Evolutionary conservation across 2,888 invertebrate species (phyloP).

Genomic region (Zaprionus lineosus): DNA sequence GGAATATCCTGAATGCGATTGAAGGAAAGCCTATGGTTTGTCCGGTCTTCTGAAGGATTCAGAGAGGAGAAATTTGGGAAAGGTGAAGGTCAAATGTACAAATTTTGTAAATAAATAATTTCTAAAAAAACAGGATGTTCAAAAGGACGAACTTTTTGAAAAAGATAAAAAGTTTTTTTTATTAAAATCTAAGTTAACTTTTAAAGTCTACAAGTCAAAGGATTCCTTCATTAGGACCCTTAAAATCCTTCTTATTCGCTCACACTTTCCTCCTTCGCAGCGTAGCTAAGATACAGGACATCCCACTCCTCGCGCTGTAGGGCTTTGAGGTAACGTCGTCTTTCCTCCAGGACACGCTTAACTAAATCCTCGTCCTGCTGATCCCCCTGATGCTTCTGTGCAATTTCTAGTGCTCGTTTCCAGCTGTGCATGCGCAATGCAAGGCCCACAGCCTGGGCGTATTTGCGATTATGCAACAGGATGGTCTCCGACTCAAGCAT

Average conservation of each 20-base stretch:
- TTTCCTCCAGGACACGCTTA: conserved; percentile 74
- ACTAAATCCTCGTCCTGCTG: conserved; percentile 45
- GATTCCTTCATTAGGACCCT: too few relatives aligned
- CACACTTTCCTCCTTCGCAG: conserved; percentile 50
- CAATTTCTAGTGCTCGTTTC: conserved; percentile 81
- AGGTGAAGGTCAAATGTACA: too few relatives aligned
- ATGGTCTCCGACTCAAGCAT: conserved; percentile 82
- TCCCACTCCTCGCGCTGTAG: conserved; percentile 80
- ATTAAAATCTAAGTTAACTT: too few relatives aligned
- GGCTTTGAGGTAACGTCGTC: conserved; percentile 79
- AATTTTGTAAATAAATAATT: too few relatives aligned
- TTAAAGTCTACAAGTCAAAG: too few relatives aligned
- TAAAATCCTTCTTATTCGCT: too few relatives aligned
- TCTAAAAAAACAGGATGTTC: too few relatives aligned
- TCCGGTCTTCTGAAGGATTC: conserved; percentile 82
- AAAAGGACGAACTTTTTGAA: too few relatives aligned
- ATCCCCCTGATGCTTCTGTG: conserved; percentile 75
- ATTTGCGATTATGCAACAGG: conserved; percentile 81
- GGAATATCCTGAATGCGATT: conserved; percentile 90
- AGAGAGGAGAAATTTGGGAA: too few relatives aligned
- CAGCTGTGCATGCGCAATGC: conserved; percentile 82
- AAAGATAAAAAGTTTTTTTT: too few relatives aligned
- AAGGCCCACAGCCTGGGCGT: conserved; percentile 76
- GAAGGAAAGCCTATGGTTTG: conserved; percentile 88
- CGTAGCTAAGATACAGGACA: conserved; percentile 66